These are phyloP conservation scores for Drosophila lacertosa DNA, from an alignment of 1,140 invertebrate genomes.

Conservation along the genomic window DNA sequence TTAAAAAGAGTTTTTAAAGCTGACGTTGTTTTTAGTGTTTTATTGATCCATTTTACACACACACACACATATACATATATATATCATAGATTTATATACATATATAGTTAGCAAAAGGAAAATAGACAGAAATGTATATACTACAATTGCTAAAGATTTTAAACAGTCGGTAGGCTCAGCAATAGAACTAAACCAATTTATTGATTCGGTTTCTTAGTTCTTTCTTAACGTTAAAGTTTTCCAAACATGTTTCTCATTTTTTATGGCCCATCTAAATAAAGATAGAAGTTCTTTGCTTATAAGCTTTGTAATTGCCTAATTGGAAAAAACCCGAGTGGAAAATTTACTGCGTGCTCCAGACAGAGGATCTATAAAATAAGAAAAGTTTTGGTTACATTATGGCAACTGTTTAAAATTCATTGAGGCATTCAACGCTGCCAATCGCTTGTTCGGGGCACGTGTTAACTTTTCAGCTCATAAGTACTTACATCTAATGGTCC, in stretches of 20 bases:
- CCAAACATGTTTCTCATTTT: background rate
- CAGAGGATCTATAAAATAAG: constrained; percentile 13
- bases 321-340: constrained; percentile 47
- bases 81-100: background rate
- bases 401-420: constrained; percentile 60
- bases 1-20: constrained; percentile 23
- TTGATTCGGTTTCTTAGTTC: constrained; percentile 69
- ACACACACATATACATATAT: background rate
- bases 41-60: constrained; percentile 30
- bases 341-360: constrained; percentile 17
- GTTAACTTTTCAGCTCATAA: constrained; percentile 56
- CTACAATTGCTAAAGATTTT: constrained; percentile 13
- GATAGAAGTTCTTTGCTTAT: constrained; percentile 13
- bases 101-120: background rate
- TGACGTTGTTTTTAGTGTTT: constrained; percentile 1
- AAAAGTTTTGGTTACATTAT: constrained; percentile 5
- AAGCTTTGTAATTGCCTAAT: constrained; percentile 59
- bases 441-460: constrained; percentile 44
- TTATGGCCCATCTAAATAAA: constrained; percentile 7
- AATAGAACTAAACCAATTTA: constrained; percentile 45
- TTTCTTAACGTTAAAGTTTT: constrained; percentile 32
- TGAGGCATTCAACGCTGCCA: constrained; percentile 40
- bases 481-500: constrained; percentile 11
- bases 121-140: constrained; percentile 26
- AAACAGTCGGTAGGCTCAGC: background rate